phyloP scores from a whole-genome alignment of 2,888 invertebrate species.

The Cantharis lateralis region DNA sequence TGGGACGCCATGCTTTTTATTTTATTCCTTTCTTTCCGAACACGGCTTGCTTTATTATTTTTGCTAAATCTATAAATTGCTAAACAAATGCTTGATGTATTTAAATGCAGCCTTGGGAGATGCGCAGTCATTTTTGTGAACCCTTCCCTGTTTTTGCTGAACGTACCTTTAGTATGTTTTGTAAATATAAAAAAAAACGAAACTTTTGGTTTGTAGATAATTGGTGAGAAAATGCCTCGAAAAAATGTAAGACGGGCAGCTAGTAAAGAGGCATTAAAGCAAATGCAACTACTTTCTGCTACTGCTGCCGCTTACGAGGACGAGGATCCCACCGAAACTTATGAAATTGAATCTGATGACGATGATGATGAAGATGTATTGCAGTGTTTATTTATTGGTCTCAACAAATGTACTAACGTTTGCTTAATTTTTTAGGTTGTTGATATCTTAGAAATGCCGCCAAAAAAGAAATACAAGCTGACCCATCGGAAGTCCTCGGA shows the following conservation, averaged over 20 bases:
- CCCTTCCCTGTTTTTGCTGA: background rate
- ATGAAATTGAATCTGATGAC: conserved; percentile 56
- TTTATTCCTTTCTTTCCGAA: background rate
- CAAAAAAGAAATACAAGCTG: conserved; percentile 52
- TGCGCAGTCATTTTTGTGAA: background rate
- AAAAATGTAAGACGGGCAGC: conserved; percentile 45
- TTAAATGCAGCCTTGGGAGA: background rate
- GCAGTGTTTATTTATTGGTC: conserved; percentile 25
- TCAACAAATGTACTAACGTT: background rate
- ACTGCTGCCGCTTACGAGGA: conserved; percentile 54
- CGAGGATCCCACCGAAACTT: conserved; percentile 54
- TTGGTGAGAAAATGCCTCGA: conserved; percentile 16
- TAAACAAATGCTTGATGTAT: background rate
- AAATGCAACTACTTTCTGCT: conserved; percentile 50
- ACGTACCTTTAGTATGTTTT: background rate
- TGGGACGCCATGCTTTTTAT: background rate
- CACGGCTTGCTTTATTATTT: background rate
- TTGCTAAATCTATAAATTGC: background rate
- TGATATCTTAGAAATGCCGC: conserved; percentile 39
- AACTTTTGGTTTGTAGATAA: conserved; percentile 17
- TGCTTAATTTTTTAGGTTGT: conserved; percentile 37
- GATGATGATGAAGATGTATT: conserved; percentile 37
- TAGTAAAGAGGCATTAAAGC: conserved; percentile 53
- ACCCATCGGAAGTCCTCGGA: conserved; percentile 50
- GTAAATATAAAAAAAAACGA: background rate